phyloP scores from a whole-genome alignment of 2,113 vertebrate species.

The Crocuta crocuta region DNA sequence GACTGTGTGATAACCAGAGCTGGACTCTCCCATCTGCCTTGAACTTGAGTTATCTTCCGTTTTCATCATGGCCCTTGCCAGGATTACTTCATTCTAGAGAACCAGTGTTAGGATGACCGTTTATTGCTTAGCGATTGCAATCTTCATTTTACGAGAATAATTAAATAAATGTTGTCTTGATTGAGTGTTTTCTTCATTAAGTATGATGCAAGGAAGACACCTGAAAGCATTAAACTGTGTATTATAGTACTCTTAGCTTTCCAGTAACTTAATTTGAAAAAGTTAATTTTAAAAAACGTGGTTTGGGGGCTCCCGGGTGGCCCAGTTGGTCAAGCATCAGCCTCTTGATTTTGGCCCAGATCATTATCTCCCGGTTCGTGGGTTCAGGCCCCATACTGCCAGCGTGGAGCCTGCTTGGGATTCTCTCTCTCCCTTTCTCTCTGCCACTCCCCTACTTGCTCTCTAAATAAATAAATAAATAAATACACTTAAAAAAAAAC shows the following conservation, averaged over 20 bases:
- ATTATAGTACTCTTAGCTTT: neutral
- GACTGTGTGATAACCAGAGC: neutral
- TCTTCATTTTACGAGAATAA: constrained; percentile 61
- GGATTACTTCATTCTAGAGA: constrained; percentile 29
- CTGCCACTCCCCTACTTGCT: no score
- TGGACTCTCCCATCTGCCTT: neutral
- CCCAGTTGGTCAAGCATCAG: no score
- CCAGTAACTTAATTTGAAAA: constrained; percentile 13
- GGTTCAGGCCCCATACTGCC: no score
- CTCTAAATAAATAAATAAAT: no score
- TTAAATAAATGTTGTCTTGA: constrained; percentile 41
- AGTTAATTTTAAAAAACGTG: neutral
- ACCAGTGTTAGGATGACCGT: neutral
- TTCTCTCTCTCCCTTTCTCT: no score
- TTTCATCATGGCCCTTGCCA: neutral
- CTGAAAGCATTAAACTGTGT: neutral
- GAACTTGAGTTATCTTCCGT: neutral
- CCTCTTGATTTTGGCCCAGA: no score
- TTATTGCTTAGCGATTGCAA: constrained; percentile 20
- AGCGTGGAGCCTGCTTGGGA: no score
- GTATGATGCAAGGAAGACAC: neutral
- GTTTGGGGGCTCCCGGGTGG: no score
- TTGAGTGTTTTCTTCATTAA: neutral
- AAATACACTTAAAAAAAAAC: no score
- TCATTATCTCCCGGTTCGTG: no score